Percentiles rank a stretch among this genome's conserved stretches.
Evolutionary conservation across 2,113 vertebrate species (phyloP).

Genomic region (Lethenteron reissneri): DNA sequence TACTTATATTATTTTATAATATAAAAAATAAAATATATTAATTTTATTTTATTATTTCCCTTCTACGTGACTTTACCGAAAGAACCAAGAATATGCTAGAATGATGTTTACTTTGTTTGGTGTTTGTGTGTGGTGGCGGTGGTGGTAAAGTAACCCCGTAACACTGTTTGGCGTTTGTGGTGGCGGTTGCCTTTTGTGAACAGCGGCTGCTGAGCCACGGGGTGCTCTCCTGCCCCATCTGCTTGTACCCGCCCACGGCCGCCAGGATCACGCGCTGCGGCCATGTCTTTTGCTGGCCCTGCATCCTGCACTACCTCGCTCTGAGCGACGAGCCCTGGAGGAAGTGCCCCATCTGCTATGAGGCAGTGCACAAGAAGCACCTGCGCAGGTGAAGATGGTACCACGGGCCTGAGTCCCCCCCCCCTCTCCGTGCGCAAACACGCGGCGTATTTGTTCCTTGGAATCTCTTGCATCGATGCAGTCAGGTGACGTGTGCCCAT

Average conservation of each 20-base stretch:
- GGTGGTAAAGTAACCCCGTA: no score
- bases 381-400: conserved; percentile 54
- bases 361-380: conserved; percentile 60
- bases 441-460: no score
- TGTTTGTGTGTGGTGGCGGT: no score
- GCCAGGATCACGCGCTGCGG: conserved; percentile 91
- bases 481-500: no score
- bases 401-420: not conserved
- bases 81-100: no score
- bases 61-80: no score
- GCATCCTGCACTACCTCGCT: conserved; percentile 88
- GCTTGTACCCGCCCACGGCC: conserved; percentile 73
- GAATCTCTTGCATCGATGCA: no score
- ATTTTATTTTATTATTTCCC: no score
- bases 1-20: no score
- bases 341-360: conserved; percentile 90
- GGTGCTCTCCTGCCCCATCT: conserved; percentile 93
- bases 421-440: no score
- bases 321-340: conserved; percentile 81
- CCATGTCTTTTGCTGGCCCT: conserved; percentile 95
- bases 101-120: not conserved
- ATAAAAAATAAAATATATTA: no score
- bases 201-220: conserved; percentile 94
- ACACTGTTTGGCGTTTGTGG: not conserved
- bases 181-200: conserved; percentile 9